Percentiles rank a stretch among this genome's conserved stretches.
Evolutionary conservation across 2,888 invertebrate genomes (phyloP).

Genomic region (Pachydiplax longipennis): DNA sequence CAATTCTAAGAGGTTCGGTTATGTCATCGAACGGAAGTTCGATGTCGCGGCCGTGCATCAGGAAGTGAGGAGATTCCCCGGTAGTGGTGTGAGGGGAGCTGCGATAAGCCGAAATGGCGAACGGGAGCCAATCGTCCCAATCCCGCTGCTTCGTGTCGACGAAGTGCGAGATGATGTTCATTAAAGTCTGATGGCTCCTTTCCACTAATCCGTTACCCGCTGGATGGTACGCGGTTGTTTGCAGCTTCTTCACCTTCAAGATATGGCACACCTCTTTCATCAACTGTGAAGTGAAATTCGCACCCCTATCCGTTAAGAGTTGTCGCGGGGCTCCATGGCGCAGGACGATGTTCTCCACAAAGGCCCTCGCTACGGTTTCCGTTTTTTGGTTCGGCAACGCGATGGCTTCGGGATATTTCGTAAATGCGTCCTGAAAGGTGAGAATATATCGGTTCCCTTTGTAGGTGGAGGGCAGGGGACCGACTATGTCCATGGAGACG

Average conservation of each 20-base stretch:
- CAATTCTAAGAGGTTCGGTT: background rate
- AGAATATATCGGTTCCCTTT: constrained; percentile 49
- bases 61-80: background rate
- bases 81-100: background rate
- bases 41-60: background rate
- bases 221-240: constrained; percentile 54
- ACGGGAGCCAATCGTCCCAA: background rate
- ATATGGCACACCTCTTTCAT: constrained; percentile 51
- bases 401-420: constrained; percentile 51
- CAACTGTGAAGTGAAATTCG: constrained; percentile 52
- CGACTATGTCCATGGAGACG: background rate
- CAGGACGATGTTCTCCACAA: constrained; percentile 48
- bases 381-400: constrained; percentile 51
- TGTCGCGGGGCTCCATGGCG: background rate
- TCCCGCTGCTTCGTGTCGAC: background rate
- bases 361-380: constrained; percentile 49
- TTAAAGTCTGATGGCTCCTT: background rate
- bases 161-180: background rate
- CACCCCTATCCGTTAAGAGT: background rate
- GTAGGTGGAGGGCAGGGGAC: too few species aligned
- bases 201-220: constrained; percentile 52
- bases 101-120: background rate
- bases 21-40: background rate
- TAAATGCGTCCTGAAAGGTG: constrained; percentile 50
- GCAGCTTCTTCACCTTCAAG: constrained; percentile 52